Base-by-base conservation (phyloP, 2,113 vertebrate genomes). In the Lonchura striata region DNA sequence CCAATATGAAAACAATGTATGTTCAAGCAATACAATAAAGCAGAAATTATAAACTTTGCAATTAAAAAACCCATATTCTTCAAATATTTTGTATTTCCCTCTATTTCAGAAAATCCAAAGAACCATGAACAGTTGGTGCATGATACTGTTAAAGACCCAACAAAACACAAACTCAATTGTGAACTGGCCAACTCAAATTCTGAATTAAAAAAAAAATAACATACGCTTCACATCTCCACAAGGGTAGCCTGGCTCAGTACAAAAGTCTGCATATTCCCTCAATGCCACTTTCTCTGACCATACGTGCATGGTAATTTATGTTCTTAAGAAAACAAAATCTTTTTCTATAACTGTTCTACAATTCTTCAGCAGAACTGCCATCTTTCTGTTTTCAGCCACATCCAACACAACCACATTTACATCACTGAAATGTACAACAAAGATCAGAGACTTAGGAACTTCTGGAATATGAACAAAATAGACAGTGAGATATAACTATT, bases 301-400 rank as follows among this genome's bases (percentile, higher is more conserved):
- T 23, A 50, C 1, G 2, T 13, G 8, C 33, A 33, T 11, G 8
- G 25, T 1, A 4, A 52, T 77, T 65, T 44, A n/a, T 0, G 0
- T 70, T 69, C 31, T 50, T 1, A 1, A 72, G 54, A 16, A 53
- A 37, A 77, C 41, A 85, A 56, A 72, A 21, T 47, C 11, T 19
- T 41, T 12, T 71, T 86, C 49, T 68, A 12, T 11, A 57, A 22
- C 41, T 77, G 28, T 44, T 76, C 28, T 41, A 6, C 18, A 91
- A 74, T 18, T 41, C 66, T 49, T 44, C 49, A 86, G n/a, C 30
- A 76, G 16, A 47, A 31, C 21, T 69, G 68, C 60, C n/a, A 41
- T 46, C 61, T 64, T 77, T 74, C 47, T 57, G 15, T 23, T 81
- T 37, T 64, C 31, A 60, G 24, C 47, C 56, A 39, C 19, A 54